Evolutionary conservation across 1,140 invertebrate genomes (phyloP).

Genomic region (Trinorchestia longiramus): DNA sequence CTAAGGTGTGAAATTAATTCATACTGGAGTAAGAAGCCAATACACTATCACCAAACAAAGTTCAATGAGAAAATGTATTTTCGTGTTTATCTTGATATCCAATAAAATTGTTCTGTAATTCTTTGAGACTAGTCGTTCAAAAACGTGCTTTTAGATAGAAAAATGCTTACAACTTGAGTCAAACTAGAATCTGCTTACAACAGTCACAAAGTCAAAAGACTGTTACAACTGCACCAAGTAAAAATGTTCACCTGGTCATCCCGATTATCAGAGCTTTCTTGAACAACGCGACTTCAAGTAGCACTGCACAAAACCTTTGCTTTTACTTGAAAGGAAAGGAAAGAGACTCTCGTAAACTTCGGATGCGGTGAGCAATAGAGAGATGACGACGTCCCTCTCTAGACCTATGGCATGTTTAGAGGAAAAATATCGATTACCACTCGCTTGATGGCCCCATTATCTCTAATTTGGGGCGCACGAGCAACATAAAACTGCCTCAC

Average conservation of each 20-base stretch:
- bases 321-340: not conserved
- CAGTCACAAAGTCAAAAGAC: not conserved
- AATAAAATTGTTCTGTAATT: too few relatives aligned
- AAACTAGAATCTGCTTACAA: not conserved
- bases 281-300: too few relatives aligned
- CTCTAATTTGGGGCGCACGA: not conserved
- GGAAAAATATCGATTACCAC: slow-evolving; percentile 25
- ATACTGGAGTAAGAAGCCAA: too few relatives aligned
- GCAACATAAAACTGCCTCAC: slow-evolving; percentile 33
- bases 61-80: too few relatives aligned
- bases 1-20: too few relatives aligned
- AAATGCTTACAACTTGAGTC: too few relatives aligned
- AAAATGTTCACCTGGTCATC: not conserved
- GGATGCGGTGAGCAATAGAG: not conserved
- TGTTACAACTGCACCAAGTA: not conserved
- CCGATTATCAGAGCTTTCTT: too few relatives aligned
- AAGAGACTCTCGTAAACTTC: not conserved
- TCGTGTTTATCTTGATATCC: too few relatives aligned
- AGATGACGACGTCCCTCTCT: not conserved
- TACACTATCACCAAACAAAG: too few relatives aligned
- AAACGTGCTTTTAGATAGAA: too few relatives aligned
- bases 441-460: slow-evolving; percentile 31
- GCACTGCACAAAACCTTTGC: not conserved
- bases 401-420: not conserved
- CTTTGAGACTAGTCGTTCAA: too few relatives aligned